Base-by-base conservation (phyloP, 2,113 vertebrate species). In the Protobothrops flavoviridis region DNA sequence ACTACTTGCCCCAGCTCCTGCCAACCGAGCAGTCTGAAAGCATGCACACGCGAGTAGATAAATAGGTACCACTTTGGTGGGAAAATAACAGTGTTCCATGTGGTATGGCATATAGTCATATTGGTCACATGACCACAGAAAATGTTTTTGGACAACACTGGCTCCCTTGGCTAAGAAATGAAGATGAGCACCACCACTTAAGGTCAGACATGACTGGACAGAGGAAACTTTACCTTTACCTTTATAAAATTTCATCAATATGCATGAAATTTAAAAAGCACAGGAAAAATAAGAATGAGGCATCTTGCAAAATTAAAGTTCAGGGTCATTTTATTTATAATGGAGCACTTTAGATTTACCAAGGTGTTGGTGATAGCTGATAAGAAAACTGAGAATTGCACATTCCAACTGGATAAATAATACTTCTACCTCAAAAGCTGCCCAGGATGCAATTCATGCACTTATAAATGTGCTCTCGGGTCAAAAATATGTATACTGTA, bases 221-320 rank as follows among this genome's bases (percentile, higher is more conserved):
- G 29, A 12, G 13, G 3, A n/a, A 69, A 69, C 4, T 69, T 64
- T 64, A n/a, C 1, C 4, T 69, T 69, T 69, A 69, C 1, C 26
- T n/a, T 69, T 3, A 64, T 91, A 53, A 81, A 81, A 81, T 39
- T 81, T 81, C 55, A 81, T 89, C 5, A 15, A 2, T 23, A 86
- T 85, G 91, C 2, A 90, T 94, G 69, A 56, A 55, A 74, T 91
- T 91, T 26, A 90, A 93, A 93, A 93, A 33, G 50, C 91, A 91
- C 1, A 8, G 11, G 12, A 93, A 45, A 24, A 57, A 48, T 21
- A 56, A 24, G 24, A 39, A 93, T 43, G 4, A 86, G 26, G 26
- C 21, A 10, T 50, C 5, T 13, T 95, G 1, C 81, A 0, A 48
- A 85, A 2, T 93, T 85, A 91, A 59, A 20, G 87, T 55, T 48